phyloP scores from a whole-genome alignment of 2,888 invertebrate species.

The Laspeyria flexula region DNA sequence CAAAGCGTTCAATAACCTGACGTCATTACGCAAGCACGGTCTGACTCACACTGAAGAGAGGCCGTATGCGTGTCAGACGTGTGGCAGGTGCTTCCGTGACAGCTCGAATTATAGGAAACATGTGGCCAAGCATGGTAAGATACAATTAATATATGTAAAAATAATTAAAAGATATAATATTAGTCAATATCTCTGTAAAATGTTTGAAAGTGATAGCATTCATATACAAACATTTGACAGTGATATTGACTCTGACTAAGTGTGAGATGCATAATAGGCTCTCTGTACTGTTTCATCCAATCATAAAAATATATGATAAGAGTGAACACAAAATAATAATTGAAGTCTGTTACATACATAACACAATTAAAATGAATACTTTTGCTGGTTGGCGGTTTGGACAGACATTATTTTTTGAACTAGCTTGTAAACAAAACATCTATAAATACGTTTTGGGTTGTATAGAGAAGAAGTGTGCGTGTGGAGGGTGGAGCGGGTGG shows the following conservation, averaged over 20 bases:
- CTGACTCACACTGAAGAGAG: conserved; percentile 88
- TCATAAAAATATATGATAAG: too few relatives aligned
- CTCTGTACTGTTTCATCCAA: too few relatives aligned
- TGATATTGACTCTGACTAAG: too few relatives aligned
- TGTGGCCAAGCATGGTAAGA: conserved; percentile 68
- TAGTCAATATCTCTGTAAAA: too few relatives aligned
- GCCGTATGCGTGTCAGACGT: conserved; percentile 87
- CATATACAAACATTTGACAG: too few relatives aligned
- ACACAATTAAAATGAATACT: too few relatives aligned
- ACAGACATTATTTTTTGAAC: not conserved
- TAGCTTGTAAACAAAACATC: not conserved
- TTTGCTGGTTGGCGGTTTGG: too few relatives aligned
- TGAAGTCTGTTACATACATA: too few relatives aligned
- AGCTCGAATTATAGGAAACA: conserved; percentile 90
- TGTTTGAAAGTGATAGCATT: too few relatives aligned
- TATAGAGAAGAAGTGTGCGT: conserved; percentile 52
- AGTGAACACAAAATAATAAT: too few relatives aligned
- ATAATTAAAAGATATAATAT: not conserved
- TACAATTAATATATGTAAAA: not conserved
- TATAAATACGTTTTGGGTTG: too few relatives aligned
- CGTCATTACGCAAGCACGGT: conserved; percentile 86
- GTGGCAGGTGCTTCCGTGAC: conserved; percentile 87
- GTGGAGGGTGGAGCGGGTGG: conserved; percentile 37
- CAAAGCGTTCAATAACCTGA: conserved; percentile 86
- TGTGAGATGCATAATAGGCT: too few relatives aligned